Conservation (phyloP, 2,113 vertebrate species). For the Mastomys coucha region DNA sequence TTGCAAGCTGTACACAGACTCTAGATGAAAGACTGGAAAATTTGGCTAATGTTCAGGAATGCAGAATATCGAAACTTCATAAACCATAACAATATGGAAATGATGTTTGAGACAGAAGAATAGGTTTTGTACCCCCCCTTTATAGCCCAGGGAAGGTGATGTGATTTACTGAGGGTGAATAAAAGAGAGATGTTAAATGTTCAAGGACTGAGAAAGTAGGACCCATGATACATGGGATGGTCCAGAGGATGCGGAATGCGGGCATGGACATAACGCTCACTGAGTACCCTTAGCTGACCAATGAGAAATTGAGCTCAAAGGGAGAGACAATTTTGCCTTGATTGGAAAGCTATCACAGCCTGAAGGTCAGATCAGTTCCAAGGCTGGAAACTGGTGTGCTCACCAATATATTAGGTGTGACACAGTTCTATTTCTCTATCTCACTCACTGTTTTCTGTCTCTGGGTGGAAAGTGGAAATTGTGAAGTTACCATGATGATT, state of each 20-base stretch:
- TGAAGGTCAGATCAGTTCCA: background rate
- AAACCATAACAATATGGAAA: background rate
- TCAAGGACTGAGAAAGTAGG: constrained; percentile 15
- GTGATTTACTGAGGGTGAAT: background rate
- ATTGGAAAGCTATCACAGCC: background rate
- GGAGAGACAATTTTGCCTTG: background rate
- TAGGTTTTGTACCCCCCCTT: background rate
- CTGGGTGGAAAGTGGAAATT: background rate
- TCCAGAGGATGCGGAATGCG: background rate
- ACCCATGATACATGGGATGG: background rate
- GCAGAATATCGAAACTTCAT: background rate
- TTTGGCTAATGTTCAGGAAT: background rate
- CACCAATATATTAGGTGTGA: background rate
- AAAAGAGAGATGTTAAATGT: background rate
- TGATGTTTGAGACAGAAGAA: background rate
- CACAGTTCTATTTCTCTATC: background rate
- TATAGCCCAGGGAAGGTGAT: background rate
- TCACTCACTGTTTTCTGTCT: background rate
- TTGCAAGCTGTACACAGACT: background rate
- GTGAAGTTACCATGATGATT: background rate
- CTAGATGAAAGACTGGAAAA: background rate
- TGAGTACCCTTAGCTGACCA: background rate
- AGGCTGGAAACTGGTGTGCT: background rate
- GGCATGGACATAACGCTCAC: background rate
- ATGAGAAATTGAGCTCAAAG: background rate